Evolutionary conservation across 2,797 vertebrate genomes (phyloP).

Genomic region (Smutsia gigantea): DNA sequence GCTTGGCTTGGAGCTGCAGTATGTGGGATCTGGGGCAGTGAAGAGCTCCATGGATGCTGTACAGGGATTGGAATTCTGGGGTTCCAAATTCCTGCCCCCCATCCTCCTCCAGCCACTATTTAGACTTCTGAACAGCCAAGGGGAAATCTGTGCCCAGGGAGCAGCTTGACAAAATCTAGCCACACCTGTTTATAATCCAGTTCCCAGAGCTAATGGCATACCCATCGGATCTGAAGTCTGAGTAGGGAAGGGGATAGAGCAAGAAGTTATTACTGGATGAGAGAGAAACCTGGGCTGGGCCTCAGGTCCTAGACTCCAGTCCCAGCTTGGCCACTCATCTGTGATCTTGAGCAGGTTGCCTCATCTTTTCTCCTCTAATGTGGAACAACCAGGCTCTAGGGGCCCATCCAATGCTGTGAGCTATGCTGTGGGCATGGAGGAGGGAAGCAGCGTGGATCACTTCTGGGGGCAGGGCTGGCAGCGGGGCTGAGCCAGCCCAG

Average conservation of each 20-base stretch:
- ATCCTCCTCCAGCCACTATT: not conserved
- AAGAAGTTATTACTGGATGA: not conserved
- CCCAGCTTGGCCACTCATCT: not conserved
- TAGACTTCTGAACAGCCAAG: not conserved
- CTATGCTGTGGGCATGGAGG: not conserved
- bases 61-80: not conserved
- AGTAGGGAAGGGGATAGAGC: not conserved
- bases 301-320: not conserved
- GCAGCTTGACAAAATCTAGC: conserved; percentile 23
- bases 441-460: not conserved
- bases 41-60: not conserved
- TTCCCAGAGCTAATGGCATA: conserved; percentile 34
- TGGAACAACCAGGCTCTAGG: conserved; percentile 19
- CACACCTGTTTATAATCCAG: conserved; percentile 43
- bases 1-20: not conserved
- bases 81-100: not conserved
- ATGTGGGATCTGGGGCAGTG: not conserved
- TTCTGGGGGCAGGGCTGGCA: not conserved
- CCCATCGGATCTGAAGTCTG: not conserved
- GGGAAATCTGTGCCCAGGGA: conserved; percentile 49
- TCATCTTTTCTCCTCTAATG: conserved; percentile 49
- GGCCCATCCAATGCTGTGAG: not conserved
- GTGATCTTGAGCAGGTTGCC: not conserved
- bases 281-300: not conserved
- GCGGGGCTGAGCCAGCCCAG: not conserved